Base-by-base conservation (phyloP, 2,113 vertebrate species). In the Telmatochromis brichardi region DNA sequence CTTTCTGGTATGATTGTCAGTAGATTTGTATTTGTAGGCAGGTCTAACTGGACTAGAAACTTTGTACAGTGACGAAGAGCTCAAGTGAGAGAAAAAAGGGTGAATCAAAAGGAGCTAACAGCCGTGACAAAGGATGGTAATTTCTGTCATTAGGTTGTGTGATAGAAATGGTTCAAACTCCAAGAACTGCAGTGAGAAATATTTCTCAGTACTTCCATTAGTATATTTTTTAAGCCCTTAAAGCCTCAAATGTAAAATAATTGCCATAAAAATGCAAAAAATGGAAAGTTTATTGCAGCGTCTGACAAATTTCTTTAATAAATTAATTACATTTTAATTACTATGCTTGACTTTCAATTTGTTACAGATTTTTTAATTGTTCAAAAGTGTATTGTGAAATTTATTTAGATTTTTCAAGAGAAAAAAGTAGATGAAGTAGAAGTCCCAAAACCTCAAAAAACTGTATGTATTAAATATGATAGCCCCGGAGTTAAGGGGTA, bases 401-500 rank as follows among this genome's bases (percentile, higher is more conserved):
- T n/a, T 37, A 21, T 65, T 65, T 65, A 5, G 19, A 65, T 37
- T 37, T 65, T 65, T 65, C 10, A 37, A 37, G 60, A 21, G 60
- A 65, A 65, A 65, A 65, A 35, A 8, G 15, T 6, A 19, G 33
- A 65, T 2, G 6, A 65, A 65, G 31, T 65, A n/a, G 60, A 65
- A 37, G 60, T 21, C 33, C 33, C 60, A 21, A 37, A 35, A 65
- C 33, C 33, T 73, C 3, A 21, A 68, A 37, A 40, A 19, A 21
- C 19, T 40, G 10, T 40, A 68, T 37, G 10, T 5, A 6, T 71
- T 35, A 37, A 65, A n/a, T 2, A 65, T 65, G 19, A 65, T 65
- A 37, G 17, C 17, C 17, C 4, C 0, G 3, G 1, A 0, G 0
- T 65, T 37, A 37, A 65, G 17, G 4, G 31, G 31, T 65, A n/a